These are phyloP conservation scores for Ophion slaviceki DNA, from an alignment of 2,888 invertebrate species.

Conservation along the genomic window DNA sequence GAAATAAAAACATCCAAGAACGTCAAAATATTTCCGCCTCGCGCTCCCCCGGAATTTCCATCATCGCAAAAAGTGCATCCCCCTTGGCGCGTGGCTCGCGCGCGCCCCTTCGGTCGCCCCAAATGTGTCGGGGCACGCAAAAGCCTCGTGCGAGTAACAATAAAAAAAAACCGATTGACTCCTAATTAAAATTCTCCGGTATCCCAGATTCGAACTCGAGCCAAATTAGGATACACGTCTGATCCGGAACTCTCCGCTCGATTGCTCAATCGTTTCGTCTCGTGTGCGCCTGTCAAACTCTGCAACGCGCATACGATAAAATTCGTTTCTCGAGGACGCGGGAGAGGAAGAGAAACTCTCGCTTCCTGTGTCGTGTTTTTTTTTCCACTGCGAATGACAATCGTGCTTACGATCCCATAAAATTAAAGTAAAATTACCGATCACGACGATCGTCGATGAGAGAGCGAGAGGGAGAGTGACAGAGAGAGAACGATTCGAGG, in stretches of 20 bases:
- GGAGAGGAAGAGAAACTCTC: conserved; percentile 33
- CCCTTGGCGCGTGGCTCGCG: neutral
- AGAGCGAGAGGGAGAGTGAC: neutral
- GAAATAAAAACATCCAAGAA: neutral
- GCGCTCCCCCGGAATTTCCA: neutral
- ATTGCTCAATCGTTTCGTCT: conserved; percentile 51
- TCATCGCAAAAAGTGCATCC: neutral
- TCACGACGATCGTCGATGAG: conserved; percentile 52
- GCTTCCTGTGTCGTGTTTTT: neutral
- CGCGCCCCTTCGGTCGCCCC: neutral
- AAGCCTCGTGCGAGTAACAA: neutral
- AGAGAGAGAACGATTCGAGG: neutral
- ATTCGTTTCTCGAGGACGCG: conserved; percentile 43
- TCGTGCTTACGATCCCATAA: conserved; percentile 57
- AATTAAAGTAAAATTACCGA: conserved; percentile 68
- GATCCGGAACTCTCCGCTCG: conserved; percentile 61
- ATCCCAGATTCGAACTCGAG: conserved; percentile 57
- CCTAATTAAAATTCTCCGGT: conserved; percentile 70
- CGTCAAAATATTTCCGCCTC: neutral
- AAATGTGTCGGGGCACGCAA: neutral
- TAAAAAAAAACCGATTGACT: neutral
- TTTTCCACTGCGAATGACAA: conserved; percentile 58
- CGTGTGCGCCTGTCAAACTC: conserved; percentile 23
- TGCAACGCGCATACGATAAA: neutral
- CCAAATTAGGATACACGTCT: conserved; percentile 73